phyloP scores from a whole-genome alignment of 2,888 invertebrate genomes.

The Achlya flavicornis region DNA sequence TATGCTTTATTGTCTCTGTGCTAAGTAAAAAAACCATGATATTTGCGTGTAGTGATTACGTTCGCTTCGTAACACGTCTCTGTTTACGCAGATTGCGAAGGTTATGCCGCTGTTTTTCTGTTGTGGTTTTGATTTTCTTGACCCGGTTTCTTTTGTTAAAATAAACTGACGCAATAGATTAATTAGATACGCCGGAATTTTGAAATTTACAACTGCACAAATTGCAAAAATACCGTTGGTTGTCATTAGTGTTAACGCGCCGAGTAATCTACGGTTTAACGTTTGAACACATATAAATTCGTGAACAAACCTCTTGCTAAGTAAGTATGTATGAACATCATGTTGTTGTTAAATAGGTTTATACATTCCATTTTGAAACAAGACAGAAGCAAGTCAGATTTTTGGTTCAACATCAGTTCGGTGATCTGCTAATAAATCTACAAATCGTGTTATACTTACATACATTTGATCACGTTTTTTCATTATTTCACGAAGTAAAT shows the following conservation, averaged over 20 bases:
- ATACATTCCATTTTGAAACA: no score
- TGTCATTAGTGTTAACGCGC: conserved; percentile 17
- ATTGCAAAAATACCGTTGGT: conserved; percentile 28
- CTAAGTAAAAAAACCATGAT: conserved; percentile 25
- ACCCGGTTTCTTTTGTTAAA: conserved; percentile 71
- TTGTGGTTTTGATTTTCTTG: conserved; percentile 75
- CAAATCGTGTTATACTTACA: neutral
- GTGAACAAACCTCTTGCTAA: neutral
- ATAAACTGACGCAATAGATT: conserved; percentile 70
- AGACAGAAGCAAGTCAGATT: neutral
- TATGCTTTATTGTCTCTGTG: conserved; percentile 44
- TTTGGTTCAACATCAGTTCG: neutral
- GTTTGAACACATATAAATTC: neutral
- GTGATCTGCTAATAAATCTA: neutral
- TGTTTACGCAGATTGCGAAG: conserved; percentile 45
- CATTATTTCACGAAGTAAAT: no score
- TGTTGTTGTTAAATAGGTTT: neutral
- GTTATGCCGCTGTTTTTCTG: conserved; percentile 58
- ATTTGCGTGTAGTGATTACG: conserved; percentile 28
- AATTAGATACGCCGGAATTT: conserved; percentile 54
- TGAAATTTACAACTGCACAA: conserved; percentile 51
- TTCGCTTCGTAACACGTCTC: conserved; percentile 29
- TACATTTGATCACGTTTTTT: neutral
- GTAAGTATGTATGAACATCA: conserved; percentile 10
- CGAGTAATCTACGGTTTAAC: conserved; percentile 3